A percentile compares a stretch with the other conserved stretches of the same genome.
These are phyloP conservation scores for Hoplostethus mediterraneus DNA, from an alignment of 2,797 vertebrate species.

Conservation along the genomic window DNA sequence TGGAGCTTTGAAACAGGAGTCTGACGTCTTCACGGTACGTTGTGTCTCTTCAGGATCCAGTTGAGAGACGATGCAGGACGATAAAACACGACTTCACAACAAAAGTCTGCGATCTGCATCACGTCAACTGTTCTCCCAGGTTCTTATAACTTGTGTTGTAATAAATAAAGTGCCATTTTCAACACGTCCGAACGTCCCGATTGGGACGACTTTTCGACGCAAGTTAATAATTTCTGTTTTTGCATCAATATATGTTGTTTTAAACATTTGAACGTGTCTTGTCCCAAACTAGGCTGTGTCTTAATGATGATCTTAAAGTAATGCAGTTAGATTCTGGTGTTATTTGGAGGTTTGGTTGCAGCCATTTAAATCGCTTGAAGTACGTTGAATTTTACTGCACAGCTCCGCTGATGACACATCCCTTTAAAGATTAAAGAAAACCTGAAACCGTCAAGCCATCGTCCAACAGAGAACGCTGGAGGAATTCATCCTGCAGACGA, in stretches of 20 bases:
- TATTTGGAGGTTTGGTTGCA: constrained; percentile 13
- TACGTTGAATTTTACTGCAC: constrained; percentile 17
- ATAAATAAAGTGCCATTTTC: not conserved
- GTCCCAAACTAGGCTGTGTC: constrained; percentile 4
- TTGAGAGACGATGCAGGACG: not conserved
- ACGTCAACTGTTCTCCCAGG: not conserved
- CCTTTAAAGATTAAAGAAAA: constrained; percentile 2
- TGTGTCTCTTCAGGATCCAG: constrained; percentile 3
- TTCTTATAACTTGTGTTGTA: constrained; percentile 9
- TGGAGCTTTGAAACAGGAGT: constrained; percentile 59
- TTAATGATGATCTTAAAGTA: constrained; percentile 11
- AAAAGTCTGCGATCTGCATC: not conserved
- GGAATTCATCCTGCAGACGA: constrained; percentile 11
- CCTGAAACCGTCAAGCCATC: not conserved
- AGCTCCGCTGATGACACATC: constrained; percentile 6
- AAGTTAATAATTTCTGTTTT: not conserved
- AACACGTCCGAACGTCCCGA: not conserved
- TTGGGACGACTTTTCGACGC: not conserved
- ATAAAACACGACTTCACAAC: constrained; percentile 10
- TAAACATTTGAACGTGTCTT: too few species aligned
- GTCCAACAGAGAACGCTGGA: constrained; percentile 6
- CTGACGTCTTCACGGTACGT: constrained; percentile 33
- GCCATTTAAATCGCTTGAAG: constrained; percentile 1
- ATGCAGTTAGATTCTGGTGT: not conserved
- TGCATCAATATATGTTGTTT: not conserved